Evolutionary conservation across 2,113 vertebrate species (phyloP), one percentile per base, ranked within the genome.

Genomic region (Perca fluviatilis): DNA sequence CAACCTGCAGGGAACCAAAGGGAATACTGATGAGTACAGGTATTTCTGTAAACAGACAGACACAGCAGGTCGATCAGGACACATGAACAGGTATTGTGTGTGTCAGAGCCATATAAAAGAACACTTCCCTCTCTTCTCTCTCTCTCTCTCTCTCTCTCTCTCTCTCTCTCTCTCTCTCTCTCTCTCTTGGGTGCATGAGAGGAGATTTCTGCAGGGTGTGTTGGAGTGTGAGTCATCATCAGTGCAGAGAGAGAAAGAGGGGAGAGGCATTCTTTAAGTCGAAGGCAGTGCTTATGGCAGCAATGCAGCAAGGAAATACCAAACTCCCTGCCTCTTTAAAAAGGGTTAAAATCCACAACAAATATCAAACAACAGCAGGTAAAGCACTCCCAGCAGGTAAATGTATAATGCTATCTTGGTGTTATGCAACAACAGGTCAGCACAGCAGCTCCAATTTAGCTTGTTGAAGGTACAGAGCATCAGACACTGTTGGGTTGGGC

Each of bases 191-290:
- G 77, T 83, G 84, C 91, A 82, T 81, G 82, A 88, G 86, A 90
- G 80, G 81, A 87, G 86, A 88, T 91, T 92, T 95, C 92, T 93
- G 91, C 93, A 94, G 93, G 92, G 91, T 85, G 90, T 93, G 90
- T 90, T 93, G 74, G 86, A 89, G 92, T 92, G 89, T 95, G 94
- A 95, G 95, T 96, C 95, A 95, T 95, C 94, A 88, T 81, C 90
- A 85, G 89, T 88, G 93, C 91, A 93, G 90, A 89, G 81, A 81
- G 77, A 84, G 86, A 87, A 80, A 89, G 86, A 88, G 54, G 73
- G 78, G 84, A 87, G 89, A 86, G 86, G 86, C 83, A 86, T 91
- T 89, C 91, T 91, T 93, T 91, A 93, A 90, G 88, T 90, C 71
- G 47, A 82, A 86, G 87, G 70, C 86, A 61, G 80, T 46, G 67